Evolutionary conservation across 2,113 vertebrate species (phyloP).

Genomic region (Zingel zingel): DNA sequence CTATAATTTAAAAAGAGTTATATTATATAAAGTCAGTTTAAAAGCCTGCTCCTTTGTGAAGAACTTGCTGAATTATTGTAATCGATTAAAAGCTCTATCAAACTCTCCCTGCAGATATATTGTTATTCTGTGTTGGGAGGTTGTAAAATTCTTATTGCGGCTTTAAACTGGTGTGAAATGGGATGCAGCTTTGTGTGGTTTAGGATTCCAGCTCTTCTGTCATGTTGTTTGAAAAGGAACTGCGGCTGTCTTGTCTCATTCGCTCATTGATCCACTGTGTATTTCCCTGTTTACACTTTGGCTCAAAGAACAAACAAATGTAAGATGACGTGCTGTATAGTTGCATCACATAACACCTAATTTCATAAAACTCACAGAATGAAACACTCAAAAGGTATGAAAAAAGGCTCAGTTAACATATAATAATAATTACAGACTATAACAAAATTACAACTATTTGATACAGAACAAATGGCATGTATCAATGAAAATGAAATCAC

Average conservation of each 20-base stretch:
- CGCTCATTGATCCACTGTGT: neutral
- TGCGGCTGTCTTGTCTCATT: neutral
- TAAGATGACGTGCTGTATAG: neutral
- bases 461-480: neutral
- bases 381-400: neutral
- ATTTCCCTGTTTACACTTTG: neutral
- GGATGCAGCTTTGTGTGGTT: constrained; percentile 2
- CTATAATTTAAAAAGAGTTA: too few species aligned
- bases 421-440: too few species aligned
- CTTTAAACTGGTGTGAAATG: constrained; percentile 21
- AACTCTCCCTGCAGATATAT: neutral
- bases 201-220: neutral
- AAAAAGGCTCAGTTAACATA: neutral
- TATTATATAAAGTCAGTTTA: neutral
- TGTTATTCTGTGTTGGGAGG: neutral
- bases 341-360: neutral
- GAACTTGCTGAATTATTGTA: neutral
- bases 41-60: neutral
- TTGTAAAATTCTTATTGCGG: constrained; percentile 6
- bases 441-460: neutral
- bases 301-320: constrained; percentile 30
- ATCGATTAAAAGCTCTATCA: constrained; percentile 1
- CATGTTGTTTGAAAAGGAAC: constrained; percentile 15
- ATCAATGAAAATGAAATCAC: neutral
- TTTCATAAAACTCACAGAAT: constrained; percentile 7